These are phyloP conservation scores for Cossypha niveicapilla DNA, from an alignment of 2,797 vertebrate species.

Conservation along the genomic window DNA sequence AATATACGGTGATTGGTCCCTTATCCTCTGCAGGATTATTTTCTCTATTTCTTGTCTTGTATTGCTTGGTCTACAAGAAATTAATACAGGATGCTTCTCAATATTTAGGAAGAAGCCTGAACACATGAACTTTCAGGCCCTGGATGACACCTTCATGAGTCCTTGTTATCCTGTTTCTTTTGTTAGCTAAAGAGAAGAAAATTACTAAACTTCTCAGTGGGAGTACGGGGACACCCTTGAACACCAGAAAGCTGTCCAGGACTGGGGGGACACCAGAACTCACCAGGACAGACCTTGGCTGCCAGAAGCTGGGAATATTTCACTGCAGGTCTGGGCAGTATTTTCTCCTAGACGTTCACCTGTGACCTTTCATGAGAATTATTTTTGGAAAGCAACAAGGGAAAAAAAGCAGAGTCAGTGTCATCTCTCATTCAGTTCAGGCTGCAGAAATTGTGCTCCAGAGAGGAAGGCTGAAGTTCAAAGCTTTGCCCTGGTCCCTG, in stretches of 20 bases:
- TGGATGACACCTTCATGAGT: not conserved
- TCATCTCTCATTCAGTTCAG: not conserved
- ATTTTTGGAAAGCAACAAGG: not conserved
- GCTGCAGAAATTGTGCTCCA: not conserved
- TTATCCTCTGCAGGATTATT: conserved; percentile 2
- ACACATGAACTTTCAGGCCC: not conserved
- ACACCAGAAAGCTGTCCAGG: not conserved
- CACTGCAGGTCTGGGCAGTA: not conserved
- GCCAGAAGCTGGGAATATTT: not conserved
- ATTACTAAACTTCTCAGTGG: not conserved
- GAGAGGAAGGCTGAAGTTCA: not conserved
- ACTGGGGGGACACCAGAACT: not conserved
- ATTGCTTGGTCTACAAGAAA: not conserved
- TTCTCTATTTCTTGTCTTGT: not conserved
- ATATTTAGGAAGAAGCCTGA: not conserved
- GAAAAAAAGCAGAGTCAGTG: not conserved
- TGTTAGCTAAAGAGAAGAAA: not conserved
- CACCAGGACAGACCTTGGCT: not conserved
- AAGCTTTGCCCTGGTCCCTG: not conserved
- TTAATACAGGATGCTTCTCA: not conserved
- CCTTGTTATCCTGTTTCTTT: not conserved
- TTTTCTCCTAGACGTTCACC: not conserved
- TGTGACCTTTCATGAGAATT: not conserved
- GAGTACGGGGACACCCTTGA: not conserved
- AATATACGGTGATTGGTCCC: not conserved